phyloP scores from a whole-genome alignment of 2,113 vertebrate genomes.

The Syngnathus floridae region DNA sequence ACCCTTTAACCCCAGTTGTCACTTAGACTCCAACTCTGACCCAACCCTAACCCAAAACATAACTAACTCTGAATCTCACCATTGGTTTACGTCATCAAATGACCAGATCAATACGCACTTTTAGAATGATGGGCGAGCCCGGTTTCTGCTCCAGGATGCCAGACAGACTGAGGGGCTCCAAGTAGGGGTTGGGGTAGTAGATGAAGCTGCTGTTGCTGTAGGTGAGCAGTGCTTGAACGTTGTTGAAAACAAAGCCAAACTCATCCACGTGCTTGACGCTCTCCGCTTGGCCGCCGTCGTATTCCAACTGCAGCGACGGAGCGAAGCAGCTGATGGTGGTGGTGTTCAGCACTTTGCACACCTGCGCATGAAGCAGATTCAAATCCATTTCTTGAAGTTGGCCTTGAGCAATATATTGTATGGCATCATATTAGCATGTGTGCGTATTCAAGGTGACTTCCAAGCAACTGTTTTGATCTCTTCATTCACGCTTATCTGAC shows the following conservation, averaged over 20 bases:
- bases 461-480: not conserved
- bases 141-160: conserved; percentile 95
- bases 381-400: not conserved
- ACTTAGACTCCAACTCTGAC: no score
- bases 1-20: no score
- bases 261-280: conserved; percentile 85
- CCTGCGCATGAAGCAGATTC: conserved; percentile 61
- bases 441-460: not conserved
- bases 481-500: not conserved
- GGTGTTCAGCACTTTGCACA: conserved; percentile 85
- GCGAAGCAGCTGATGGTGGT: conserved; percentile 89
- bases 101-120: conserved; percentile 67
- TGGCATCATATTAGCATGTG: not conserved
- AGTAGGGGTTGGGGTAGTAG: conserved; percentile 93
- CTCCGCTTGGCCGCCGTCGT: conserved; percentile 74
- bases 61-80: no score
- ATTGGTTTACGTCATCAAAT: not conserved
- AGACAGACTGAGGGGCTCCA: conserved; percentile 85
- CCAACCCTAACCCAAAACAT: not conserved
- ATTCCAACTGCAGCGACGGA: conserved; percentile 78
- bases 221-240: conserved; percentile 88
- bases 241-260: conserved; percentile 97
- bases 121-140: conserved; percentile 91
- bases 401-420: not conserved
- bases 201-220: conserved; percentile 93